phyloP scores from a whole-genome alignment of 2,888 invertebrate species.

The Protophormia terraenovae region DNA sequence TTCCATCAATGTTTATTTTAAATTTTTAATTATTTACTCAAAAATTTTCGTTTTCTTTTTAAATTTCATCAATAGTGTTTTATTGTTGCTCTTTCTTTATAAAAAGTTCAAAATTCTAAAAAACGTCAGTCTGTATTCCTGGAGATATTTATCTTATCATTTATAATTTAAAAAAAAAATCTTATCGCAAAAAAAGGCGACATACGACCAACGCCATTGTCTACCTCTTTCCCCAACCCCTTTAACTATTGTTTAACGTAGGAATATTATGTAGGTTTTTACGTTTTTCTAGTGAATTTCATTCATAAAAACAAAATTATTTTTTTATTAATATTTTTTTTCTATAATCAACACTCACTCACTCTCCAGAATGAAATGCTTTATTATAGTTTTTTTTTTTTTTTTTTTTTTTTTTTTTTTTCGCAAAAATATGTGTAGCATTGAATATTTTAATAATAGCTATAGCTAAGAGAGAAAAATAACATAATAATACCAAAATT shows the following conservation, averaged over 20 bases:
- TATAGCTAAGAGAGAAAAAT: neutral
- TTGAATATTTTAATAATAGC: neutral
- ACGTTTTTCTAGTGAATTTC: constrained; percentile 16
- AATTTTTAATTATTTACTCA: neutral
- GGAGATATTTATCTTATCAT: neutral
- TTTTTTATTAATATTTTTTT: neutral
- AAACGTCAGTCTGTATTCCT: neutral
- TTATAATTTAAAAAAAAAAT: no score
- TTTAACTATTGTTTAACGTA: neutral
- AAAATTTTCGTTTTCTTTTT: neutral
- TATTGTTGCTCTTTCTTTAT: neutral
- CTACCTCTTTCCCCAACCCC: no score
- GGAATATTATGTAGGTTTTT: neutral
- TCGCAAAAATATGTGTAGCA: neutral
- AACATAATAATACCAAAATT: neutral
- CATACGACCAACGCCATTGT: no score
- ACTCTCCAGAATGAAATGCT: neutral
- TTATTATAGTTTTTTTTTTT: no score
- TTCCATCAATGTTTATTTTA: neutral
- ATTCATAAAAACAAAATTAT: constrained; percentile 25
- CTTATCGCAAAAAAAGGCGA: neutral
- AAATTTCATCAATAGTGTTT: neutral
- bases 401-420: neutral
- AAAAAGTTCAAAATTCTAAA: no score
- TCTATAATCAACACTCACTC: neutral